phyloP scores from a whole-genome alignment of 2,113 vertebrate species.

The Ceyx melanurus region DNA sequence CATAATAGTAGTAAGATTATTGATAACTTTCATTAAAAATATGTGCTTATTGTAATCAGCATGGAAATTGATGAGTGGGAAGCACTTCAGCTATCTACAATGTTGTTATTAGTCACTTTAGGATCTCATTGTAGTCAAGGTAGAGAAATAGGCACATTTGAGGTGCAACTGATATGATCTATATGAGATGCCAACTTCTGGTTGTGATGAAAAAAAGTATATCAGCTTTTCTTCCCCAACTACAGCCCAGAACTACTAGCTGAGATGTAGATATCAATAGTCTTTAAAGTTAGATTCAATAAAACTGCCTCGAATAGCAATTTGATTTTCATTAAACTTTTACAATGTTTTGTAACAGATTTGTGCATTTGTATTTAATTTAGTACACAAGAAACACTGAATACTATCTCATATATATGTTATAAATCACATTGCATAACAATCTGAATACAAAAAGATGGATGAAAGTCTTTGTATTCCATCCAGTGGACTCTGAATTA shows the following conservation, averaged over 20 bases:
- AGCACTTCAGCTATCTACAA: not conserved
- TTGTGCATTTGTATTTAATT: not conserved
- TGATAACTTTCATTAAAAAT: not conserved
- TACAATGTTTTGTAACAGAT: not conserved
- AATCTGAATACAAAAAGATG: not conserved
- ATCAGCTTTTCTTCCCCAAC: slow-evolving; percentile 3
- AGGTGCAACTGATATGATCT: not conserved
- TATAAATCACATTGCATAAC: not conserved
- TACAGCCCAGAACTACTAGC: not conserved
- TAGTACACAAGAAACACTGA: not conserved
- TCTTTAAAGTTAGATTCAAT: slow-evolving; percentile 15
- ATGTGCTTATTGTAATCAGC: not conserved
- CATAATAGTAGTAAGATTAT: not conserved
- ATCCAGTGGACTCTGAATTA: not conserved
- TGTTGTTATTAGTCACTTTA: not conserved
- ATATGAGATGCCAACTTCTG: not conserved
- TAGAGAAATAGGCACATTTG: not conserved
- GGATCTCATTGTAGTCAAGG: not conserved
- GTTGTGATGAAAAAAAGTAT: slow-evolving; percentile 5
- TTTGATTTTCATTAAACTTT: not conserved
- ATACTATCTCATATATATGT: not conserved
- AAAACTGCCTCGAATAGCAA: not conserved
- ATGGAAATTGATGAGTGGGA: not conserved
- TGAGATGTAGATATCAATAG: slow-evolving; percentile 44
- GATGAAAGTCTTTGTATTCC: not conserved